phyloP scores from a whole-genome alignment of 2,797 vertebrate genomes.

The Pangasius krempfi region DNA sequence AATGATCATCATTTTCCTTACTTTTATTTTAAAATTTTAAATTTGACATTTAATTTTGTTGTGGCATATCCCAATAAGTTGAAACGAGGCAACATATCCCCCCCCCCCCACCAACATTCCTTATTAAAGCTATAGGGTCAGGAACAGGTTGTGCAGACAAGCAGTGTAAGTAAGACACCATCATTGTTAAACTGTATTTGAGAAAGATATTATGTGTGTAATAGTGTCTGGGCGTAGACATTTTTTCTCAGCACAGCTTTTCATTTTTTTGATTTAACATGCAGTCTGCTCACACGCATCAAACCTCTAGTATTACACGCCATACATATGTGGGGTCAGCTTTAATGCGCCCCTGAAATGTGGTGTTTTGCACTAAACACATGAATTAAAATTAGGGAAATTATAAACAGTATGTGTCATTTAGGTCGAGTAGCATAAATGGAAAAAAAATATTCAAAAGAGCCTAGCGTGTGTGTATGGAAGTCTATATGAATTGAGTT shows the following conservation, averaged over 20 bases:
- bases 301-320: slow-evolving; percentile 31
- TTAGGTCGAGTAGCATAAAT: neutral
- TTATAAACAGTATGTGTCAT: neutral
- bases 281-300: slow-evolving; percentile 54
- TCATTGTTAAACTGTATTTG: slow-evolving; percentile 80
- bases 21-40: neutral
- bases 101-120: neutral
- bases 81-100: neutral
- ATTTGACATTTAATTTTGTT: neutral
- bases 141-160: slow-evolving; percentile 37
- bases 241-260: slow-evolving; percentile 76
- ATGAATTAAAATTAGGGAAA: neutral
- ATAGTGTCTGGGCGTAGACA: slow-evolving; percentile 82
- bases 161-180: slow-evolving; percentile 66
- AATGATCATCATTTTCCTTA: too few relatives aligned
- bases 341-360: slow-evolving; percentile 37
- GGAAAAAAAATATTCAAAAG: neutral
- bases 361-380: slow-evolving; percentile 1
- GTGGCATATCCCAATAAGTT: neutral
- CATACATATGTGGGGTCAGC: slow-evolving; percentile 43
- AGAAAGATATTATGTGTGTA: slow-evolving; percentile 83
- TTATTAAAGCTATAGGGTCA: slow-evolving; percentile 26
- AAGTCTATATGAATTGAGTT: slow-evolving; percentile 17
- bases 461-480: slow-evolving; percentile 21
- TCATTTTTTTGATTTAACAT: slow-evolving; percentile 73